phyloP scores from a whole-genome alignment of 2,888 invertebrate genomes.

The Stenotaenia linearis region DNA sequence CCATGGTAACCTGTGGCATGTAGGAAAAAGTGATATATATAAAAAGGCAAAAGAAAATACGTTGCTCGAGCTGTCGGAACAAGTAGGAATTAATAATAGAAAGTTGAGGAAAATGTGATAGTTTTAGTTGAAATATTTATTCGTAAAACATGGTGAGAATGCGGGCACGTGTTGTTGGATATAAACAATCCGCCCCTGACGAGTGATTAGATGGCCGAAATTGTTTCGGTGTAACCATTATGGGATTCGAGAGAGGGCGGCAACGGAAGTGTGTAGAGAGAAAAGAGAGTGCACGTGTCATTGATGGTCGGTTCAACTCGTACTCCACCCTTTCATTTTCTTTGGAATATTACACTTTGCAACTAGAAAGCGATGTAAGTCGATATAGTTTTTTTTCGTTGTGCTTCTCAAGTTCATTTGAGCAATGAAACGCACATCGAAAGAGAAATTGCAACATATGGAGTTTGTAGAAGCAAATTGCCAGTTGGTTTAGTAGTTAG shows the following conservation, averaged over 20 bases:
- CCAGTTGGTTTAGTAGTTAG: neutral
- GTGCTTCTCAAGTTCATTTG: neutral
- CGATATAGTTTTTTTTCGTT: neutral
- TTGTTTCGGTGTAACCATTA: constrained; percentile 7
- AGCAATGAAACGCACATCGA: neutral
- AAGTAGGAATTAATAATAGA: neutral
- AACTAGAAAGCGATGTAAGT: neutral
- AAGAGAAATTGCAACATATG: neutral
- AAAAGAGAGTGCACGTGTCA: constrained; percentile 14
- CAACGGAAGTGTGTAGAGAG: neutral
- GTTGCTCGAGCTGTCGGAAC: neutral
- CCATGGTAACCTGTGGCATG: neutral
- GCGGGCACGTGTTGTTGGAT: neutral
- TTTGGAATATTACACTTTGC: constrained; percentile 17
- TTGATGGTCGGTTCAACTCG: neutral
- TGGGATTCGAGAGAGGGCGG: neutral
- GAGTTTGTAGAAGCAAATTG: neutral
- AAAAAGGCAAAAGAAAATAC: neutral
- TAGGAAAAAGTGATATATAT: neutral
- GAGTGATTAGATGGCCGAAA: neutral
- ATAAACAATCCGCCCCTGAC: neutral
- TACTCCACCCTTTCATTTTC: neutral
- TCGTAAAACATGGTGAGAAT: neutral
- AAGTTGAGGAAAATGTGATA: neutral
- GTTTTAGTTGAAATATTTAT: neutral